These are phyloP conservation scores for Zeus faber DNA, from an alignment of 2,113 vertebrate species.

Conservation along the genomic window DNA sequence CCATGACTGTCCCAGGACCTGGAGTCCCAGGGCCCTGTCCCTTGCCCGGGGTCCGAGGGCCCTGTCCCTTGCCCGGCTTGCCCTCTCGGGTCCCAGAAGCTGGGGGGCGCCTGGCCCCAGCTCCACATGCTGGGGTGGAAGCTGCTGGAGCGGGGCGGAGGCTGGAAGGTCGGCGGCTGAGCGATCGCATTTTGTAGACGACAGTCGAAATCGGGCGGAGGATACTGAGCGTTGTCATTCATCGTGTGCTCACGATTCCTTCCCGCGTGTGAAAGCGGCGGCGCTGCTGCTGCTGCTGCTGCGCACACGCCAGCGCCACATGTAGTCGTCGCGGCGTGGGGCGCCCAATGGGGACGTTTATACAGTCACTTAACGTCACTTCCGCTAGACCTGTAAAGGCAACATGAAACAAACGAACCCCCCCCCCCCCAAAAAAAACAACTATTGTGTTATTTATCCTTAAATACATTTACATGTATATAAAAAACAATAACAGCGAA, in stretches of 20 bases:
- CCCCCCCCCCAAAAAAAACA: no score
- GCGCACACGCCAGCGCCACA: no score
- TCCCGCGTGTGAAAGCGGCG: neutral
- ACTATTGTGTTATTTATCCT: neutral
- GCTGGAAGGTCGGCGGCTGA: slow-evolving; percentile 22
- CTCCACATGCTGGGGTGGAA: slow-evolving; percentile 65
- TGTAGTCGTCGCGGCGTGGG: neutral
- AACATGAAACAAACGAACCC: neutral
- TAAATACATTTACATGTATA: neutral
- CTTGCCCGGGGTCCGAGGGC: neutral
- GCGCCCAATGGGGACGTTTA: slow-evolving; percentile 34
- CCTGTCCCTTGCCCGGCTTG: neutral
- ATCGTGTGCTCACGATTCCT: slow-evolving; percentile 24
- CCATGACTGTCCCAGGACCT: neutral
- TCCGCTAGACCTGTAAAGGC: slow-evolving; percentile 42
- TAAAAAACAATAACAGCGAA: no score
- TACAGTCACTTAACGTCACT: slow-evolving; percentile 35
- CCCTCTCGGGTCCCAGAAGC: no score
- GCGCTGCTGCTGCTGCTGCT: no score
- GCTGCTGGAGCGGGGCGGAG: slow-evolving; percentile 30
- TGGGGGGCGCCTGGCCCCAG: slow-evolving; percentile 40
- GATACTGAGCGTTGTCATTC: slow-evolving; percentile 51
- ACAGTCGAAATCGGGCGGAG: slow-evolving; percentile 57
- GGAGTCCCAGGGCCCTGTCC: no score
- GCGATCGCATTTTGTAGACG: slow-evolving; percentile 23